Conservation (phyloP, 2,113 vertebrate species). For the Gracilinanus agilis region DNA sequence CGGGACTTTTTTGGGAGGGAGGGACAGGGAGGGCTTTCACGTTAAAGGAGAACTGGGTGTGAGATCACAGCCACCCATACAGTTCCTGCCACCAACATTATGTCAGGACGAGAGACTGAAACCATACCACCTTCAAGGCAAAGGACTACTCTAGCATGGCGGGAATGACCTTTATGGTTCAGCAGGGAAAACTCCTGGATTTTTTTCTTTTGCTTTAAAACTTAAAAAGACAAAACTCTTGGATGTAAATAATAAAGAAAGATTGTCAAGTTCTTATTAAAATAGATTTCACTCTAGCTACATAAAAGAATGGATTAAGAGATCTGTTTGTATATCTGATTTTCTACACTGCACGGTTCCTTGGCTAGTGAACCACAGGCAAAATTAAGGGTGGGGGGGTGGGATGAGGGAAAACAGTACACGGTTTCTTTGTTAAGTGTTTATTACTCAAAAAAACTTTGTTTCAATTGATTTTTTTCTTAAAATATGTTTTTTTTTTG, state of each 20-base stretch:
- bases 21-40: conserved; percentile 49
- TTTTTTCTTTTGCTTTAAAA: conserved; percentile 84
- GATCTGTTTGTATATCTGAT: conserved; percentile 90
- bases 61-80: not conserved
- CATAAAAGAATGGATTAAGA: conserved; percentile 83
- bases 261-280: conserved; percentile 85
- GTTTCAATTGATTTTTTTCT: conserved; percentile 78
- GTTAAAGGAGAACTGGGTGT: conserved; percentile 31
- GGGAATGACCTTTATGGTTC: conserved; percentile 24
- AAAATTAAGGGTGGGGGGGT: conserved; percentile 58
- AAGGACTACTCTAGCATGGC: conserved; percentile 25
- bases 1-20: not conserved
- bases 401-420: conserved; percentile 62
- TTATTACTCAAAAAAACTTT: conserved; percentile 78
- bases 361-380: conserved; percentile 85
- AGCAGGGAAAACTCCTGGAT: conserved; percentile 74
- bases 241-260: conserved; percentile 86
- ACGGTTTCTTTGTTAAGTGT: conserved; percentile 81
- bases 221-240: conserved; percentile 76
- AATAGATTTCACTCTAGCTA: conserved; percentile 87
- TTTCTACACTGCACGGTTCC: conserved; percentile 90
- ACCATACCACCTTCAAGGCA: not conserved
- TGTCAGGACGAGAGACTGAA: conserved; percentile 48
- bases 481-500: conserved; percentile 51
- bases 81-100: conserved; percentile 26